Percentiles rank a stretch among this genome's conserved stretches.
Conservation (phyloP, 2,888 invertebrate species). For the Drosophila barbarae region DNA sequence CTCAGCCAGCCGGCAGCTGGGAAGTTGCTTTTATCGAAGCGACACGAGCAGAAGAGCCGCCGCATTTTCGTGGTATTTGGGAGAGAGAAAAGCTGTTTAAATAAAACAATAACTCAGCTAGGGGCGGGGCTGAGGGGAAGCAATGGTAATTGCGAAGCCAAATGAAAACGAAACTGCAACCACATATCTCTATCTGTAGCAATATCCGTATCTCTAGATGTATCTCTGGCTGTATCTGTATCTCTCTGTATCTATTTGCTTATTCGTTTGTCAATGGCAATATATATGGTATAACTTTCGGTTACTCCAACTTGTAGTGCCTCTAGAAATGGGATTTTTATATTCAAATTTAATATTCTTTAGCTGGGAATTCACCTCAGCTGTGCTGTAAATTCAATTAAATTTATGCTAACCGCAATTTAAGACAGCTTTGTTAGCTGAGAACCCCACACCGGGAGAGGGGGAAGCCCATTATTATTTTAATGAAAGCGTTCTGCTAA, state of each 20-base stretch:
- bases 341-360: background rate
- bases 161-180: slow-evolving; percentile 40
- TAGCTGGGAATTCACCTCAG: slow-evolving; percentile 9
- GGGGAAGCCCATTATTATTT: slow-evolving; percentile 12
- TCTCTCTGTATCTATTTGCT: slow-evolving; percentile 20
- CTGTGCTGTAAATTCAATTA: background rate
- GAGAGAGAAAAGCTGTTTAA: slow-evolving; percentile 35
- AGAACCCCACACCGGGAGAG: background rate
- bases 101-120: slow-evolving; percentile 30
- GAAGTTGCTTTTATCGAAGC: slow-evolving; percentile 18
- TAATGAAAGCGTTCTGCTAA: slow-evolving; percentile 3
- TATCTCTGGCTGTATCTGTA: background rate
- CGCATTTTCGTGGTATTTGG: slow-evolving; percentile 17
- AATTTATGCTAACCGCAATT: slow-evolving; percentile 26
- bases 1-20: slow-evolving; percentile 3
- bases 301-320: background rate
- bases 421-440: slow-evolving; percentile 1
- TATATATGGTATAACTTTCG: background rate
- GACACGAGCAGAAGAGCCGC: background rate
- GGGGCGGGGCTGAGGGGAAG: background rate
- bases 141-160: slow-evolving; percentile 8
- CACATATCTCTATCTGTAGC: background rate
- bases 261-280: slow-evolving; percentile 12
- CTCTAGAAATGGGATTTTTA: background rate
- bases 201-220: background rate